Conservation (phyloP, 2,797 vertebrate species). For the Apogon hyalosoma region DNA sequence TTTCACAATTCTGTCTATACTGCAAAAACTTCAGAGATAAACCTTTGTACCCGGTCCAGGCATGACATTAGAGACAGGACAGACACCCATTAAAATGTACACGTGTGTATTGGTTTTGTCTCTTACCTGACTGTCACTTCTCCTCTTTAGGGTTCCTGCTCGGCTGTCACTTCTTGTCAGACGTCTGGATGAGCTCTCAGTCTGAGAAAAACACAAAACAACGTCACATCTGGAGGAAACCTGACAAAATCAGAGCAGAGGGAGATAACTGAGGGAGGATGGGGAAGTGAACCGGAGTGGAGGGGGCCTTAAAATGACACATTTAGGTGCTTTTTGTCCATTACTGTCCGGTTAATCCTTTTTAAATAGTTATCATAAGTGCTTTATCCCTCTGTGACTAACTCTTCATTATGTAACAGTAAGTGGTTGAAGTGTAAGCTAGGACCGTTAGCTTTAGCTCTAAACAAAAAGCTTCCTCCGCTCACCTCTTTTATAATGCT, state of each 20-base stretch:
- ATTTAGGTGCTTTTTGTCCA: too few species aligned
- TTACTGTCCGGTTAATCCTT: too few species aligned
- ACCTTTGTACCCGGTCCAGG: too few species aligned
- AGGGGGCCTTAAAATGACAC: too few species aligned
- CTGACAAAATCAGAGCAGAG: slow-evolving; percentile 8
- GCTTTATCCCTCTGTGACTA: too few species aligned
- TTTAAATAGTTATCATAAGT: too few species aligned
- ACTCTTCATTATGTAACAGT: not conserved
- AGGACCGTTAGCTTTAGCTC: not conserved
- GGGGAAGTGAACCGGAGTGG: slow-evolving; percentile 29
- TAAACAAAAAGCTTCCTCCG: slow-evolving; percentile 22
- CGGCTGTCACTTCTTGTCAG: slow-evolving; percentile 82
- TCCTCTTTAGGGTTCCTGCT: slow-evolving; percentile 75
- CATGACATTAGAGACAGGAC: too few species aligned
- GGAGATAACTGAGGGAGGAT: not conserved
- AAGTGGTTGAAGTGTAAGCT: not conserved
- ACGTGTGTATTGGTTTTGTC: not conserved
- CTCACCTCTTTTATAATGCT: slow-evolving; percentile 84
- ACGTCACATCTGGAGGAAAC: not conserved
- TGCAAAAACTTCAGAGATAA: too few species aligned
- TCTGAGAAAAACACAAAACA: slow-evolving; percentile 50
- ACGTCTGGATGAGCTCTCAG: slow-evolving; percentile 79
- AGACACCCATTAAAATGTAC: too few species aligned
- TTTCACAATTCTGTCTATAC: too few species aligned
- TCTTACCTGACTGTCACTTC: slow-evolving; percentile 79